Percentiles rank a stretch among this genome's conserved stretches.
These are phyloP conservation scores for Caradrina clavipalpis DNA, from an alignment of 2,888 invertebrate species.

Conservation along the genomic window DNA sequence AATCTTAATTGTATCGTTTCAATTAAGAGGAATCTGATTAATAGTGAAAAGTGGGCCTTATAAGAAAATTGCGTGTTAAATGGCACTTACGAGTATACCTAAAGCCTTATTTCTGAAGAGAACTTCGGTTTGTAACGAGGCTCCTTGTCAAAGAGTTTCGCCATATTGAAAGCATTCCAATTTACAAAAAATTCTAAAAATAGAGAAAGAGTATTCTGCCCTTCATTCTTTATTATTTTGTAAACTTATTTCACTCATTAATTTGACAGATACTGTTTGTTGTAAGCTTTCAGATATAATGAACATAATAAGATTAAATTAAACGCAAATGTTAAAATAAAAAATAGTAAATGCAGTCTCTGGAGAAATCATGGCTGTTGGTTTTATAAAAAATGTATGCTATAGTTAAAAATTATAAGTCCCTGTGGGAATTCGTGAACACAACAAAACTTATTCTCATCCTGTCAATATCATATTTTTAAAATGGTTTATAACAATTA, in stretches of 20 bases:
- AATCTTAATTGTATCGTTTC: neutral
- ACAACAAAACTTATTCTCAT: neutral
- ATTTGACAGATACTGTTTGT: neutral
- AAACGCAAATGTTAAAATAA: no score
- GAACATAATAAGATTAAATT: neutral
- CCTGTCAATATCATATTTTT: no score
- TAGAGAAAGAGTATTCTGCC: neutral
- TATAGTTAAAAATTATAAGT: slow-evolving; percentile 8
- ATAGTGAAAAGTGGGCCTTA: slow-evolving; percentile 1
- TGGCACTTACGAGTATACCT: neutral
- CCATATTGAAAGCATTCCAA: neutral
- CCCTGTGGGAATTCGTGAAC: neutral
- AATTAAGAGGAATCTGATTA: neutral
- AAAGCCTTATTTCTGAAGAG: neutral
- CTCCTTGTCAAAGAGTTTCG: neutral
- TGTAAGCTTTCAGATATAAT: neutral
- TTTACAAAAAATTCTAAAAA: neutral
- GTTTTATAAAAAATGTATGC: neutral
- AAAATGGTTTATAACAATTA: no score
- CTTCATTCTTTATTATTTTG: neutral
- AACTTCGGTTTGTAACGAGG: slow-evolving; percentile 2
- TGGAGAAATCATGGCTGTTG: slow-evolving; percentile 14
- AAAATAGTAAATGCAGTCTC: neutral
- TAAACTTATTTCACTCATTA: neutral
- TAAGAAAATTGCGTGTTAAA: slow-evolving; percentile 22